Base-by-base conservation (phyloP, 2,888 invertebrate genomes). In the Diaperis boleti region DNA sequence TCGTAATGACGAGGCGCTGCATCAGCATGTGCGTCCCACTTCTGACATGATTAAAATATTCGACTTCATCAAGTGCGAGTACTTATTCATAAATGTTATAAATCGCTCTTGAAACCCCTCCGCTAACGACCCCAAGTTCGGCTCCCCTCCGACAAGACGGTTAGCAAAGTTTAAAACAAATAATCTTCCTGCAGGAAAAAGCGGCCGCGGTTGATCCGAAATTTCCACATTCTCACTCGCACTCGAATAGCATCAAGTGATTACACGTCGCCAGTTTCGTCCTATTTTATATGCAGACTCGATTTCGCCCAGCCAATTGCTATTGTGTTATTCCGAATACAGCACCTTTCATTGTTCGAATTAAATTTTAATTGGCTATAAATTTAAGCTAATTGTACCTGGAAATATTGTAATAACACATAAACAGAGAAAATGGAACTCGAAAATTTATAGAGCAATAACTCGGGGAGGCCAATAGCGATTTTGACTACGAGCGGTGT, bases 301-400 rank as follows among this genome's bases (percentile, higher is more conserved):
- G 50, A 50, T 54, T 18, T 20, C 41, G 26, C 22, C 50, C 1
- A 50, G 39, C 50, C 47, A 62, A 62, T 57, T 62, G 56, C 42
- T 41, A 55, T 55, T 62, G 63, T 54, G 64, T 10, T 49, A 47
- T 42, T 42, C 41, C 29, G 60, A 64, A 64, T 56, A 50, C 42
- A 56, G 62, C 65, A 65, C 65, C 65, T 65, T 62, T 65, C 59
- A 64, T 57, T 62, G 64, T 68, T 54, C 56, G 62, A 66, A 64
- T 68, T 68, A 64, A 68, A 68, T 68, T 68, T 60, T 66, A 68
- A 68, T 69, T 69, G 67, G 64, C 64, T 64, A 65, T 69, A 67
- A 69, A 67, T 69, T 65, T 55, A 37, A 52, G 41, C 64, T 67
- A 61, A 67, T 64, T 64, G 65, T 62, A 69, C 67, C 65, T 65